Evolutionary conservation across 2,797 vertebrate genomes (phyloP).

Genomic region (Paratrypauchen microcephalus): DNA sequence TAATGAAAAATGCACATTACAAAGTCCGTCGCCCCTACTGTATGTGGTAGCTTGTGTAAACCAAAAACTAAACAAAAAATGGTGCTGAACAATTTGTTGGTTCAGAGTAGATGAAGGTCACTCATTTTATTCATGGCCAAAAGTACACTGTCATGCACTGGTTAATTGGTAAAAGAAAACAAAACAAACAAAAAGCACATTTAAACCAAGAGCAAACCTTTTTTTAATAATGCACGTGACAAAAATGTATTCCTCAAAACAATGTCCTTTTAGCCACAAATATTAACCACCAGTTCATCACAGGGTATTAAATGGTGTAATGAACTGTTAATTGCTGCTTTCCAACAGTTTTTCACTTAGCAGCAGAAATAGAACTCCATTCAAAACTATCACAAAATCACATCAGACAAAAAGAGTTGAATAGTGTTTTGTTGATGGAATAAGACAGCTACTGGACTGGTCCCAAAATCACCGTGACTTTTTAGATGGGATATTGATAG

Average conservation of each 20-base stretch:
- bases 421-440: conserved; percentile 20
- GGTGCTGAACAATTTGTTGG: not conserved
- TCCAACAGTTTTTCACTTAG: not conserved
- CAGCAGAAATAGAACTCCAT: not conserved
- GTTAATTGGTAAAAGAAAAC: not conserved
- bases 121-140: not conserved
- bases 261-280: not conserved
- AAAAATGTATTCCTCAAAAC: not conserved
- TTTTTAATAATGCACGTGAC: not conserved
- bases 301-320: no score
- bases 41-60: not conserved
- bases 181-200: not conserved
- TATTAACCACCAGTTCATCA: no score
- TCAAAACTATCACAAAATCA: not conserved
- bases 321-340: not conserved
- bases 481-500: not conserved
- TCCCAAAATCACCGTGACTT: conserved; percentile 15
- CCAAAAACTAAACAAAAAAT: not conserved
- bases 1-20: no score
- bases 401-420: conserved; percentile 5
- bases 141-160: not conserved
- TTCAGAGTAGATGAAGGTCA: not conserved
- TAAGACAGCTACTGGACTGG: conserved; percentile 6
- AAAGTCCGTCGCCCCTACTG: no score
- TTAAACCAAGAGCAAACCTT: not conserved